These are phyloP conservation scores for Lutjanus argentimaculatus DNA, from an alignment of 2,797 vertebrate genomes.

Conservation along the genomic window DNA sequence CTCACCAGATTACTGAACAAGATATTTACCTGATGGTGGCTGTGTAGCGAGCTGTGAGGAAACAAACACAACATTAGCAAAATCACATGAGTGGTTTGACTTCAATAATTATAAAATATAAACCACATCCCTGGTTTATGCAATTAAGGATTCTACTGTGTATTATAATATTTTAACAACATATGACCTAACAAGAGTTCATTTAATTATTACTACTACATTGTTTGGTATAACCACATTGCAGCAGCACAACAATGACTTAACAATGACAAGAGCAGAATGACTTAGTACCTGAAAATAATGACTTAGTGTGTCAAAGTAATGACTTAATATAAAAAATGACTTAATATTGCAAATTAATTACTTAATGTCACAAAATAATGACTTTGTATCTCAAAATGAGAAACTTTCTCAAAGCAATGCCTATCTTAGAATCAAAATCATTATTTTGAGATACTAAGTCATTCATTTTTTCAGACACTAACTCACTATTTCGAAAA, in stretches of 20 bases:
- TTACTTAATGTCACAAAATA: no score
- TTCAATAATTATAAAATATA: neutral
- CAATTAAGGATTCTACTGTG: neutral
- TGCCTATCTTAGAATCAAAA: no score
- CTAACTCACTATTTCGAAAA: no score
- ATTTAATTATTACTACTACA: neutral
- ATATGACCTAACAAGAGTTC: neutral
- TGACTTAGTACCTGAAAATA: no score
- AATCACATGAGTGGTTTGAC: neutral
- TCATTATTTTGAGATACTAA: no score
- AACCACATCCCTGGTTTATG: neutral
- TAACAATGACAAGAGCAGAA: no score
- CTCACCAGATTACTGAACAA: neutral
- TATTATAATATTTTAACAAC: neutral
- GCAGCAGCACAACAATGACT: neutral
- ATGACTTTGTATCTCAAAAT: no score
- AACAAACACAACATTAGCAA: conserved; percentile 12
- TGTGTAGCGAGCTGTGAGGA: conserved; percentile 8
- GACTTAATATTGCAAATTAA: no score
- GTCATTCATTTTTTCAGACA: no score
- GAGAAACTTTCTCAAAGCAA: no score
- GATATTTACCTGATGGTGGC: conserved; percentile 30
- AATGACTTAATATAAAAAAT: no score
- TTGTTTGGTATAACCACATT: neutral
- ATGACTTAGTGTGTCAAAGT: no score